Evolutionary conservation across 2,113 vertebrate genomes (phyloP).

Genomic region (Machaerirhynchus nigripectus): DNA sequence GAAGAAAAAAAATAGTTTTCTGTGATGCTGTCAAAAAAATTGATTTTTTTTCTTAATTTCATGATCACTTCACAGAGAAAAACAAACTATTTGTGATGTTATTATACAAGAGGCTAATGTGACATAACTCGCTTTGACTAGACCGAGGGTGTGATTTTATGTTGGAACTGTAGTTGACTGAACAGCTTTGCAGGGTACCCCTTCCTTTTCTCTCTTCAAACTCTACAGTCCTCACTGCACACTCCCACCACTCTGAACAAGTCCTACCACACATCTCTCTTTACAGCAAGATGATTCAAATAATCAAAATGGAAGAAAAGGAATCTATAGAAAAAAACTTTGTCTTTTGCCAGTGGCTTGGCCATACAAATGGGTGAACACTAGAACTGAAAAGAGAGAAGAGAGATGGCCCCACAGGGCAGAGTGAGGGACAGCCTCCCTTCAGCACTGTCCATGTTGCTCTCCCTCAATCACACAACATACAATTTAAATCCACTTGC

Average conservation of each 20-base stretch:
- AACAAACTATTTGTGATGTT: background rate
- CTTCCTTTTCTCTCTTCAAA: background rate
- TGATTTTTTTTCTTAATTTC: background rate
- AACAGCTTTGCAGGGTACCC: background rate
- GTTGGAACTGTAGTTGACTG: background rate
- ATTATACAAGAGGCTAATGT: background rate
- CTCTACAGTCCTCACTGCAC: background rate
- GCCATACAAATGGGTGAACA: background rate
- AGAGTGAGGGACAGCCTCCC: background rate
- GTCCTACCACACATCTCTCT: background rate
- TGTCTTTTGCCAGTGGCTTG: background rate
- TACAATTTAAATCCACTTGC: background rate
- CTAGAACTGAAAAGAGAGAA: background rate
- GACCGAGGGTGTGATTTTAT: background rate
- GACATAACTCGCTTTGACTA: constrained; percentile 17
- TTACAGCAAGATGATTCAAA: background rate
- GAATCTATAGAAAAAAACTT: background rate
- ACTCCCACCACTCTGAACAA: background rate
- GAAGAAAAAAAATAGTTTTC: background rate
- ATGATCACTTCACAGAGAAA: background rate
- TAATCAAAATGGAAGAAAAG: background rate
- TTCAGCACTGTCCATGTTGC: background rate
- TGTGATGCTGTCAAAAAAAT: background rate
- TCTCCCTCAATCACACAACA: background rate
- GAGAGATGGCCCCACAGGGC: background rate